These are phyloP conservation scores for Ophioderma brevispina DNA, from an alignment of 35 echinoderm and acorn worm genomes.

Conservation along the genomic window DNA sequence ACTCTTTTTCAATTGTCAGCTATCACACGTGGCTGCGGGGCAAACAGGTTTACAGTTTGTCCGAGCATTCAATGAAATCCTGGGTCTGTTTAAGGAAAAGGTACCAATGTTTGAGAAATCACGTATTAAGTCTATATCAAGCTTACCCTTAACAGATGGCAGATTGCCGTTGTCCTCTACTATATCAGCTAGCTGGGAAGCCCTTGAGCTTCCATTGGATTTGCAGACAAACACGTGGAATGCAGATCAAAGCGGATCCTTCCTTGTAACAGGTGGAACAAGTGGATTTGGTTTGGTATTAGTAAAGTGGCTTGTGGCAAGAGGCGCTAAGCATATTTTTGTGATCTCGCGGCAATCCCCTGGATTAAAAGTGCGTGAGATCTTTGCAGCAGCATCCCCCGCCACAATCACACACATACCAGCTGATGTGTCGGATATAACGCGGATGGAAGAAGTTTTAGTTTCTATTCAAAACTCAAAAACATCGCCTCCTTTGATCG, in stretches of 20 bases:
- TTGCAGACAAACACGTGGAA: not conserved
- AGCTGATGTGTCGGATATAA: constrained; percentile 18
- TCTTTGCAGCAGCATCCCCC: not conserved
- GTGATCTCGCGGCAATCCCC: constrained; percentile 15
- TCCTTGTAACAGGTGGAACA: constrained; percentile 71
- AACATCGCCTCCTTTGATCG: not conserved
- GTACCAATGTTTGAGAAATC: too few species aligned
- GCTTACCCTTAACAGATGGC: too few species aligned
- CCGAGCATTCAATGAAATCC: too few species aligned
- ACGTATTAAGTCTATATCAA: too few species aligned
- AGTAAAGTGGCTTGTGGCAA: constrained; percentile 38
- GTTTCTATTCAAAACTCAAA: not conserved
- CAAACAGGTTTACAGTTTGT: too few species aligned
- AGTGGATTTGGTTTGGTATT: constrained; percentile 67
- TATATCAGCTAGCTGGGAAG: not conserved
- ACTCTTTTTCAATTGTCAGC: too few species aligned
- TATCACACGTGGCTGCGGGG: too few species aligned
- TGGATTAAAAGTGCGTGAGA: not conserved
- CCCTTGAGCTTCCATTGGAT: not conserved
- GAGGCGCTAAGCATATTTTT: constrained; percentile 44
- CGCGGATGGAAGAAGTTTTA: not conserved
- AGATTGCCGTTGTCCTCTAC: not conserved
- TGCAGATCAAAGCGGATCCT: constrained; percentile 16
- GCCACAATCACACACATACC: constrained; percentile 14
- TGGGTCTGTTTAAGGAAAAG: too few species aligned